Evolutionary conservation across 2,113 vertebrate species (phyloP).

Genomic region (Orycteropus afer): DNA sequence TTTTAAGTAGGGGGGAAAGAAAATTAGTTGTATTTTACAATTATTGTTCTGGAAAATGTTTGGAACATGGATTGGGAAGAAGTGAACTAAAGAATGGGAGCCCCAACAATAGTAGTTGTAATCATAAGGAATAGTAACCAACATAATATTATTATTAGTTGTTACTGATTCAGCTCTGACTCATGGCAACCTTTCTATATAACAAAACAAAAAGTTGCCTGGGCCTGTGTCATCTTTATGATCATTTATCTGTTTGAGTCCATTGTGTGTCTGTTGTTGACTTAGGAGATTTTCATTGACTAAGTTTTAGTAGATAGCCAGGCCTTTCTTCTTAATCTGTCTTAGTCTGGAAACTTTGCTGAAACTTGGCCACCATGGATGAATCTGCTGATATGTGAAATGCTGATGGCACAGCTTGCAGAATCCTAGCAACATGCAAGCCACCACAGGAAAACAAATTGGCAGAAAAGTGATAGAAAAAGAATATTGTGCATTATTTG

Average conservation of each 20-base stretch:
- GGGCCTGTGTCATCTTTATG: no score
- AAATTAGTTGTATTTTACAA: not conserved
- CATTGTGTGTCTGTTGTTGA: no score
- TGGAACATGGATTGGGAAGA: not conserved
- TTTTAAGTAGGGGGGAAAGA: not conserved
- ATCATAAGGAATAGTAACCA: not conserved
- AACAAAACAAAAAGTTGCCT: no score
- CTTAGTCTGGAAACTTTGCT: no score
- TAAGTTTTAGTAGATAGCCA: no score
- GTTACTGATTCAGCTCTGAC: no score
- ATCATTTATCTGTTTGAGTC: no score
- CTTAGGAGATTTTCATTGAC: no score
- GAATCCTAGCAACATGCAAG: not conserved
- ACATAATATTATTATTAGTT: not conserved
- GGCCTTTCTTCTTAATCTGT: no score
- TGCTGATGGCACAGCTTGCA: not conserved
- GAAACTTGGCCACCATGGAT: no score
- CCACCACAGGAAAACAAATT: not conserved
- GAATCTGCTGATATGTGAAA: no score
- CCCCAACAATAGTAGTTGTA: not conserved
- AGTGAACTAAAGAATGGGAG: not conserved
- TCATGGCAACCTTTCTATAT: no score
- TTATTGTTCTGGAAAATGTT: not conserved
- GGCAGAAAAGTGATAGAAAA: not conserved
- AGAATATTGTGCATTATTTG: not conserved